Evolutionary conservation across 2,797 vertebrate genomes (phyloP).

Genomic region (Salarias fasciatus): DNA sequence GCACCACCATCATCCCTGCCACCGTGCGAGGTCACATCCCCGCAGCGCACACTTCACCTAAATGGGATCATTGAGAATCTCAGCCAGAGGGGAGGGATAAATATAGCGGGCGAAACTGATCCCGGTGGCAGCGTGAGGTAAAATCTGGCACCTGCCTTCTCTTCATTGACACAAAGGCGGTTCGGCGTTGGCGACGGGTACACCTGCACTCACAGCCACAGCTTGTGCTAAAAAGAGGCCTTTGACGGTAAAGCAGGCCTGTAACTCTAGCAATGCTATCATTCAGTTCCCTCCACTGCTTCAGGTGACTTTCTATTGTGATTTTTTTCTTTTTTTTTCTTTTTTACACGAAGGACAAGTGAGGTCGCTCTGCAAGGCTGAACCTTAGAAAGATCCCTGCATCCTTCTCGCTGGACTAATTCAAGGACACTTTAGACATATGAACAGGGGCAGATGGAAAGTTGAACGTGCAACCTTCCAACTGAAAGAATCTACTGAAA

Average conservation of each 20-base stretch:
- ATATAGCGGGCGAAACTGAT: slow-evolving; percentile 29
- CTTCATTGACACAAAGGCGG: slow-evolving; percentile 1
- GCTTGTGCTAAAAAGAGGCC: too few relatives aligned
- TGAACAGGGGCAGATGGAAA: too few relatives aligned
- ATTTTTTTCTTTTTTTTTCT: too few relatives aligned
- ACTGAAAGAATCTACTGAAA: too few relatives aligned
- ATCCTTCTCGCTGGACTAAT: too few relatives aligned
- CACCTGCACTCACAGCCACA: too few relatives aligned
- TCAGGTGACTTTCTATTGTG: too few relatives aligned
- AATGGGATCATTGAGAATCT: slow-evolving; percentile 46
- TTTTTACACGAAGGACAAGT: neutral
- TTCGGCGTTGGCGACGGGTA: neutral
- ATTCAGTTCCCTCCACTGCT: too few relatives aligned
- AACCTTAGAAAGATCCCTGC: neutral
- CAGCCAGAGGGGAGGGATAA: slow-evolving; percentile 18
- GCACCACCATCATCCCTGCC: slow-evolving; percentile 2
- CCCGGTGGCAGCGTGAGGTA: slow-evolving; percentile 27
- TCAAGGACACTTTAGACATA: too few relatives aligned
- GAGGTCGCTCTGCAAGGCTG: neutral
- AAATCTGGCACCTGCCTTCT: slow-evolving; percentile 40
- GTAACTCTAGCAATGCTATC: too few relatives aligned
- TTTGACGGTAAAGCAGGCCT: too few relatives aligned
- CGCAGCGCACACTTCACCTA: neutral
- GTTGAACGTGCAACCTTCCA: too few relatives aligned
- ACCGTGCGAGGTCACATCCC: slow-evolving; percentile 16